A percentile compares a stretch with the other conserved stretches of the same genome.
Evolutionary conservation across 2,797 vertebrate genomes (phyloP).

Genomic region (Pempheris klunzingeri): DNA sequence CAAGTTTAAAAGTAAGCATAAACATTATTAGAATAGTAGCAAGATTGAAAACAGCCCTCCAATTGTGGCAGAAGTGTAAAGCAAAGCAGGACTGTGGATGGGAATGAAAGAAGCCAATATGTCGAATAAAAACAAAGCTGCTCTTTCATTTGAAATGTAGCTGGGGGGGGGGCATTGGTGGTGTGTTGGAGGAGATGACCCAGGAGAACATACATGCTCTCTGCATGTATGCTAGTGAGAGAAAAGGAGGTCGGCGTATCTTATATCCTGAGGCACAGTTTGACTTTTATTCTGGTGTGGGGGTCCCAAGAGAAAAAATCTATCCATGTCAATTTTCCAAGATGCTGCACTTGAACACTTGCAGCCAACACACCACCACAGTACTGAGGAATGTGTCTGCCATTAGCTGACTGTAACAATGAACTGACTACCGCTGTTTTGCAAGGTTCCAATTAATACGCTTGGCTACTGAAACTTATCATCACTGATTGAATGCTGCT

Average conservation of each 20-base stretch:
- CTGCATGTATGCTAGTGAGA: conserved; percentile 4
- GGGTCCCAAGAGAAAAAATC: conserved; percentile 12
- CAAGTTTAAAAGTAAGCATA: no score
- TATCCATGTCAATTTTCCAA: neutral
- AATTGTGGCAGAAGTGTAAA: neutral
- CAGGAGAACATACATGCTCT: conserved; percentile 7
- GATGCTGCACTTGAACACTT: conserved; percentile 16
- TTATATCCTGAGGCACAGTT: conserved; percentile 44
- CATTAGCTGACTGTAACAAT: no score
- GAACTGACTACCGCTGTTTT: no score
- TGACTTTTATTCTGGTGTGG: conserved; percentile 46
- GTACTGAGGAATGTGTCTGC: neutral
- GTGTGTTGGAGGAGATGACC: conserved; percentile 32
- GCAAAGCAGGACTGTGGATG: neutral
- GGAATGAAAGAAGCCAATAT: neutral
- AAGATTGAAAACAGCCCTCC: neutral
- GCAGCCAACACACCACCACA: neutral
- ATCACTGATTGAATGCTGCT: neutral
- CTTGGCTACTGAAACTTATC: neutral
- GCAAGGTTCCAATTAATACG: no score
- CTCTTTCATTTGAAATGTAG: conserved; percentile 23
- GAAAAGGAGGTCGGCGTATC: conserved; percentile 29
- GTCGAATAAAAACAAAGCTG: conserved; percentile 3
- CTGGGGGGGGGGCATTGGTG: conserved; percentile 21
- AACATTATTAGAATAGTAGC: no score